Base-by-base conservation (phyloP, 1,140 invertebrate genomes). In the Caenorhabditis tropicalis region DNA sequence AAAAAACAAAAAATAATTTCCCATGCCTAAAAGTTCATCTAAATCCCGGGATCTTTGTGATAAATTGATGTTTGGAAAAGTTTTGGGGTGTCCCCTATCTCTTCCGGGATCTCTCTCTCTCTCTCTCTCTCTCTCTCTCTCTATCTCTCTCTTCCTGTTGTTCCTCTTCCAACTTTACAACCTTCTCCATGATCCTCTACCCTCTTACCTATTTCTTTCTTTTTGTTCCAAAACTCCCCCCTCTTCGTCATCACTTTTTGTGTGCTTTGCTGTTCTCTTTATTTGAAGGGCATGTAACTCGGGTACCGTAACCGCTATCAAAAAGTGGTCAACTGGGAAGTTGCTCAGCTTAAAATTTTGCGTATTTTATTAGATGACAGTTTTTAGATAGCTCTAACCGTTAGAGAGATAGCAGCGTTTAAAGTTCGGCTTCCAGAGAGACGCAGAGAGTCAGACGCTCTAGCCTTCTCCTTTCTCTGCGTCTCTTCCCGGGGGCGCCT, bases 21-120 rank as follows among this genome's bases (percentile, higher is more conserved):
- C 19, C 48, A 60, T 4, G 31, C 4, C 9, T 12, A 33, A 43
- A 43, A 43, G 31, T 74, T 9, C 36, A 19, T 9, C 16, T 27
- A 56, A 56, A 27, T 24, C 49, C 19, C 15, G 10, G 53, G 29
- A 19, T 21, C 21, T 56, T 56, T 6, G 43, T 74, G 65, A 74
- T 74, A 74, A 43, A 74, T 56, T 74, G 65, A 74, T 74, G 65
- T 74, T 74, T 74, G 65, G 12, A 43, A 43, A 74, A 10, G 6
- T 56, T 56, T 15, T 56, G 29, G 36, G 21, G 65, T 29, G 65
- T 3, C n/a, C 12, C 27, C 65, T 36, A 29, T 12, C 21, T 39
- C 33, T 74, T 74, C 65, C 65, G 65, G 65, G 43, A 31, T 16
- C 19, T 16, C 3, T 33, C 24, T n/a, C 7, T 36, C 36, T 21